These are phyloP conservation scores for Tanaodytes sp. DNA, from an alignment of 2,888 invertebrate genomes.

Conservation along the genomic window DNA sequence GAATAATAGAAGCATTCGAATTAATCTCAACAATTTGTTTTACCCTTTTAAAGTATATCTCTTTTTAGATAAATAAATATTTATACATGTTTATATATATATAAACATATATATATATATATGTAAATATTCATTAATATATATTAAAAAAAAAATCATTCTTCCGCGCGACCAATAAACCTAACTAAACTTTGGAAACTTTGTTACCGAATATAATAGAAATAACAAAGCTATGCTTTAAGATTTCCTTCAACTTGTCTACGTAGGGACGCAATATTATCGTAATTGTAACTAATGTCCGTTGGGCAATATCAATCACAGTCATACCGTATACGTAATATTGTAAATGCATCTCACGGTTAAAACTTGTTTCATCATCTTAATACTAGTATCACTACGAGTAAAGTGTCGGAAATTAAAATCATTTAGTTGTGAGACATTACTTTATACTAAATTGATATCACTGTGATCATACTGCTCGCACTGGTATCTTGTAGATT, in stretches of 20 bases:
- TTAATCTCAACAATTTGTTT: conserved; percentile 43
- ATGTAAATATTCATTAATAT: neutral
- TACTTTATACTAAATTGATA: conserved; percentile 36
- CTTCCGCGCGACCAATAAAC: conserved; percentile 21
- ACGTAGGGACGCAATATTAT: conserved; percentile 44
- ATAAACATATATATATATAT: conserved; percentile 18
- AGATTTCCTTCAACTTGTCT: conserved; percentile 32
- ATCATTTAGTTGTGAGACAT: conserved; percentile 26
- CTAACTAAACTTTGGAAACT: conserved; percentile 17
- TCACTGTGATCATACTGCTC: conserved; percentile 42
- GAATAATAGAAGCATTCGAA: conserved; percentile 43
- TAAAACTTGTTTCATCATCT: conserved; percentile 26
- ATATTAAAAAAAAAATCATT: conserved; percentile 13
- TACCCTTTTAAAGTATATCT: conserved; percentile 24
- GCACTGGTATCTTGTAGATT: conserved; percentile 27
- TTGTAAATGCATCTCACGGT: conserved; percentile 39
- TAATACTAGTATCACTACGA: conserved; percentile 48
- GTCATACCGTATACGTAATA: conserved; percentile 36
- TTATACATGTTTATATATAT: neutral
- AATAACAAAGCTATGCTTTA: conserved; percentile 33
- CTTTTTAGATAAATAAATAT: conserved; percentile 32
- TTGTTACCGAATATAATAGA: conserved; percentile 23
- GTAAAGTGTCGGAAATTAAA: conserved; percentile 45
- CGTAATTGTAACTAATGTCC: conserved; percentile 26
- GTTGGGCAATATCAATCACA: conserved; percentile 42